Conservation (phyloP, 2,797 vertebrate genomes). For the Cossypha dichroa region DNA sequence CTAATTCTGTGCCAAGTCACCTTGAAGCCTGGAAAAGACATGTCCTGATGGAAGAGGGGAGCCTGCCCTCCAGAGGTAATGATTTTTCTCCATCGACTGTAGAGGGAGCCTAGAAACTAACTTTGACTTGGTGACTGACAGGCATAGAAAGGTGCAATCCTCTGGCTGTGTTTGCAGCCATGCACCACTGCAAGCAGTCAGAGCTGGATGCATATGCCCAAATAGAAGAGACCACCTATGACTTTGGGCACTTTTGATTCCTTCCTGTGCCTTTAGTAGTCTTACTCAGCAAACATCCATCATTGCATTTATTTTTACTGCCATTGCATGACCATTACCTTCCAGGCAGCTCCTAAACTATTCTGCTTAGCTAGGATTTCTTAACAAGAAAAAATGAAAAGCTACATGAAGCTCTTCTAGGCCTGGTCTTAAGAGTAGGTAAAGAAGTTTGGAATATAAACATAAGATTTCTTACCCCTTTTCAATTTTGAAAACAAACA, state of each 20-base stretch:
- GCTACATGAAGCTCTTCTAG: accelerated
- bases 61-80: neutral
- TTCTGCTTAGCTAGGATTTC: neutral
- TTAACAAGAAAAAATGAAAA: neutral
- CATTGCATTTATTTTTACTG: neutral
- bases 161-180: neutral
- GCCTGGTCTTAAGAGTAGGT: neutral
- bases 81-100: conserved; percentile 26
- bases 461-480: neutral
- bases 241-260: neutral
- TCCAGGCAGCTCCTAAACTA: neutral
- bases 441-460: neutral
- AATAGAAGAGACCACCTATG: neutral
- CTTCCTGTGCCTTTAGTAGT: neutral
- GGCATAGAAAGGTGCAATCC: neutral
- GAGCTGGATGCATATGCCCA: neutral
- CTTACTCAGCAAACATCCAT: neutral
- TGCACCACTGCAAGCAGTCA: neutral
- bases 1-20: neutral
- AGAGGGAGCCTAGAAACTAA: conserved; percentile 58
- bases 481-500: neutral
- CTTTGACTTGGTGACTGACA: neutral
- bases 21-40: neutral
- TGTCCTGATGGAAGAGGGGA: neutral
- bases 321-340: neutral